phyloP scores from a whole-genome alignment of 2,113 vertebrate species.

The Motacilla tschutschensis region DNA sequence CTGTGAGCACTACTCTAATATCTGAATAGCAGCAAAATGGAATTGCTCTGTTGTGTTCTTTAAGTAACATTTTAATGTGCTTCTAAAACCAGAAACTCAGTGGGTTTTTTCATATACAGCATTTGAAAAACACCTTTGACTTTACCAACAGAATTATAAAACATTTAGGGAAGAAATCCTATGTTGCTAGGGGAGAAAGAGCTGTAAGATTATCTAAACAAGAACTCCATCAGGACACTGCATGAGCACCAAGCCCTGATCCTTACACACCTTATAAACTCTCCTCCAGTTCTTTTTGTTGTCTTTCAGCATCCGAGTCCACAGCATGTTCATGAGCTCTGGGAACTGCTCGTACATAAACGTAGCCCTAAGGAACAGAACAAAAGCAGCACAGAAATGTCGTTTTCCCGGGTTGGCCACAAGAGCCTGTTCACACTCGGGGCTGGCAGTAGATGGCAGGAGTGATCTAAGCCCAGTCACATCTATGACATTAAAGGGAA shows the following conservation, averaged over 20 bases:
- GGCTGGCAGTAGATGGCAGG: constrained; percentile 77
- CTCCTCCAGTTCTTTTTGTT: constrained; percentile 98
- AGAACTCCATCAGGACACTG: background rate
- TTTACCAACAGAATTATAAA: background rate
- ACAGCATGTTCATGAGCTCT: constrained; percentile 98
- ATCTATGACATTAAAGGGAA: background rate
- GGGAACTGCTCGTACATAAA: constrained; percentile 99
- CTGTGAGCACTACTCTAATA: background rate
- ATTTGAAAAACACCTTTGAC: background rate
- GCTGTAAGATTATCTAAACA: background rate
- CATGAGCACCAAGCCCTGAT: background rate
- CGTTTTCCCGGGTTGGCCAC: background rate
- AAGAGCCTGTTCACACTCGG: constrained; percentile 11
- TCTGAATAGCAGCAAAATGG: background rate
- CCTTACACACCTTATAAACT: constrained; percentile 92
- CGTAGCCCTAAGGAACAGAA: constrained; percentile 77
- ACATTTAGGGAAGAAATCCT: background rate
- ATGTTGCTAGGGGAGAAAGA: background rate
- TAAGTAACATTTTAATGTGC: background rate
- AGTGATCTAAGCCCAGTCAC: constrained; percentile 48
- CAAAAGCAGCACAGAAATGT: constrained; percentile 2
- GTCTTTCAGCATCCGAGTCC: constrained; percentile 95
- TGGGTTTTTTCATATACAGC: background rate
- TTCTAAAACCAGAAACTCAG: background rate
- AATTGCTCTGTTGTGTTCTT: background rate